Evolutionary conservation across 1,140 invertebrate species (phyloP), one percentile per base, ranked within the genome.

Genomic region (Pogonus chalceus): DNA sequence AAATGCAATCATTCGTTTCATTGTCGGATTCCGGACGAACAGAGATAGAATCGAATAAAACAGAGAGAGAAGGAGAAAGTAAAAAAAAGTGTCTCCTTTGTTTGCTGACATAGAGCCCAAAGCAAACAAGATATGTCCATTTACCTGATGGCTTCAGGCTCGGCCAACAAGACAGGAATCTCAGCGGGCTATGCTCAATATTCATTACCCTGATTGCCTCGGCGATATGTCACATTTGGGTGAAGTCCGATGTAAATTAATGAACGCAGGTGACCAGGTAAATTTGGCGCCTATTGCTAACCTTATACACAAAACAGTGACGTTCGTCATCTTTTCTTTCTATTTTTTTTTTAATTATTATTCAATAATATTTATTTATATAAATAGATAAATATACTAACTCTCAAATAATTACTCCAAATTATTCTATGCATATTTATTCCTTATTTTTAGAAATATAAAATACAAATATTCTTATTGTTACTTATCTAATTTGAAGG

Each of bases 141-240:
- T n/a, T 43, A 43, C 37, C 37, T 43, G 37, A 43, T 43, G 37
- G 37, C n/a, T n/a, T n/a, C n/a, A n/a, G n/a, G n/a, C n/a, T n/a
- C n/a, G n/a, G n/a, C n/a, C n/a, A n/a, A n/a, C 37, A 43, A 43
- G 37, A 43, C 37, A 43, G 18, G 37, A 9, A 43, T 43, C 37
- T 43, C 9, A 16, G 37, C 3, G 7, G 37, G 37, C 37, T 10
- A 43, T 43, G 37, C 37, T 43, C 37, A 43, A 43, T 43, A 43
- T 43, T 43, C 37, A 43, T 43, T 43, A 43, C 37, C 37, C 37
- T 43, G 37, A 43, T 43, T 43, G 37, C 7, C 37, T 43, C 18
- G 3, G 18, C 37, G 37, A 43, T 43, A 43, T 43, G 37, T 43
- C 37, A 43, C 37, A 43, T 43, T 43, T 43, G 37, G 37, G 37